These are phyloP conservation scores for Pissodes strobi DNA, from an alignment of 1,140 invertebrate species.

Conservation along the genomic window DNA sequence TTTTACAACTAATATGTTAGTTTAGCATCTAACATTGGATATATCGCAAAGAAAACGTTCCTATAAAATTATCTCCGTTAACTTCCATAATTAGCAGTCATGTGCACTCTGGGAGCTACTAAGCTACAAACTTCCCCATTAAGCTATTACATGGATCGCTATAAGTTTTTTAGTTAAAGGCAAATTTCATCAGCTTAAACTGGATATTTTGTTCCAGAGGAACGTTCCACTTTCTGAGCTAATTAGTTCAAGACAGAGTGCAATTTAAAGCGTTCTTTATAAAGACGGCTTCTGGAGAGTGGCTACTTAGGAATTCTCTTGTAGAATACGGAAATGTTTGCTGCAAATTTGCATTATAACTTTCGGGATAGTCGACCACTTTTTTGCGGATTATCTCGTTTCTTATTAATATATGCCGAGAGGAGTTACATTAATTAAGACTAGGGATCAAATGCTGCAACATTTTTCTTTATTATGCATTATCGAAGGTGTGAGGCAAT, in stretches of 20 bases:
- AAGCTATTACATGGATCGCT: conserved; percentile 3
- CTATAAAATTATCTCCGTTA: not conserved
- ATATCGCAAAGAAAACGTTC: no score
- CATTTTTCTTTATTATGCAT: no score
- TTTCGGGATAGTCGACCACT: not conserved
- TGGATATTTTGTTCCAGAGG: conserved; percentile 2
- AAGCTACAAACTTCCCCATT: not conserved
- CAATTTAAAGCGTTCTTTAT: conserved; percentile 9
- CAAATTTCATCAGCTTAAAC: conserved; percentile 1
- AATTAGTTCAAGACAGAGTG: conserved; percentile 6
- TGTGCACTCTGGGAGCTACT: not conserved
- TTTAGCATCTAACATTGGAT: no score
- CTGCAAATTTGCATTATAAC: no score
- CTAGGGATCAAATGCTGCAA: no score
- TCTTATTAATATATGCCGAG: no score
- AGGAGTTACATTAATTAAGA: no score
- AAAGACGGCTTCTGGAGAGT: not conserved
- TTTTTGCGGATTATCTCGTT: no score
- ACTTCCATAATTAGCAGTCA: not conserved
- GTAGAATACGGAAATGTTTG: not conserved
- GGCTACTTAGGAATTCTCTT: conserved; percentile 3
- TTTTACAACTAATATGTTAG: no score
- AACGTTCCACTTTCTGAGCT: conserved; percentile 3
- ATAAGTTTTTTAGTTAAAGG: conserved; percentile 4
- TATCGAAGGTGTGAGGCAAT: no score